These are phyloP conservation scores for Lycodopsis pacificus DNA, from an alignment of 2,797 vertebrate species.

Conservation along the genomic window DNA sequence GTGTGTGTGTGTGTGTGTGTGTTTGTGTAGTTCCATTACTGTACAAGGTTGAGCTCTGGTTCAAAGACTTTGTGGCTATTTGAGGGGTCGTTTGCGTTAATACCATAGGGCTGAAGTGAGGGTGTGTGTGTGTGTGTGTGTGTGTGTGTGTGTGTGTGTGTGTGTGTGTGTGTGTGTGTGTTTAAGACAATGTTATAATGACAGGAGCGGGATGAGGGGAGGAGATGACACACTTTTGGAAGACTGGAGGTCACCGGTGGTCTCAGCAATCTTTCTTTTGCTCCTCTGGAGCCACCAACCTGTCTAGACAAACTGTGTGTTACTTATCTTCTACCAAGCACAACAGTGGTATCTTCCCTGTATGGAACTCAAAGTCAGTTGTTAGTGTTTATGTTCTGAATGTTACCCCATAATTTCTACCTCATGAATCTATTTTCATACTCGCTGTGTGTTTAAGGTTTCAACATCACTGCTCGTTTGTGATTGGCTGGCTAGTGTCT, in stretches of 20 bases:
- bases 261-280: conserved; percentile 32
- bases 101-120: conserved; percentile 36
- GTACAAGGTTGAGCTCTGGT: conserved; percentile 45
- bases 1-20: not conserved
- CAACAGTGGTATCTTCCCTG: not conserved
- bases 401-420: not conserved
- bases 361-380: not conserved
- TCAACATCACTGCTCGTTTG: not conserved
- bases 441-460: not conserved
- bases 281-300: conserved; percentile 36
- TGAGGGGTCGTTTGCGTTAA: conserved; percentile 45
- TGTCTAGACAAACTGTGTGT: conserved; percentile 34
- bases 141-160: no score
- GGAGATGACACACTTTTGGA: conserved; percentile 69
- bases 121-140: conserved; percentile 39
- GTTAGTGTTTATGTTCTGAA: not conserved
- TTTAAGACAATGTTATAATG: conserved; percentile 60
- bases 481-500: not conserved
- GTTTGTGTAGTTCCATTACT: conserved; percentile 18
- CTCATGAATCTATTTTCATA: not conserved
- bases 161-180: conserved; percentile 25
- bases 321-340: conserved; percentile 9
- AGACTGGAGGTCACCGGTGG: conserved; percentile 43
- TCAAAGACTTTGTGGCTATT: conserved; percentile 45
- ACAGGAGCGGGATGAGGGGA: conserved; percentile 66